Evolutionary conservation across 2,113 vertebrate genomes (phyloP).

Genomic region (Lutjanus erythropterus): DNA sequence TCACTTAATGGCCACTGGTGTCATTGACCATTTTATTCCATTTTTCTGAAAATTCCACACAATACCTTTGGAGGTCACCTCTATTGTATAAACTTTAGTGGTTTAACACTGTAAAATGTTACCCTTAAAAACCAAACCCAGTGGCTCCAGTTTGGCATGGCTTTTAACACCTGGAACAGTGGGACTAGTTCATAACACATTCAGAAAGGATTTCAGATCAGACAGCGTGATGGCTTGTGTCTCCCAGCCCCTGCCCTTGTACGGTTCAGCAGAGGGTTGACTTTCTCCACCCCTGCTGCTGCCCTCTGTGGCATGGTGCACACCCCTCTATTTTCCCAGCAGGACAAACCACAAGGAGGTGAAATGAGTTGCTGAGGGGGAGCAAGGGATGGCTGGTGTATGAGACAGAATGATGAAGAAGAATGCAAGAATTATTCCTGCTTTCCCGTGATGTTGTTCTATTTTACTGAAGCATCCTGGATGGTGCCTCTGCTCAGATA

Average conservation of each 20-base stretch:
- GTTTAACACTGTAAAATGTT: not conserved
- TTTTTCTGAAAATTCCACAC: too few species aligned
- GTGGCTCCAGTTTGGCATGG: not conserved
- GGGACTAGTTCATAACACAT: conserved; percentile 15
- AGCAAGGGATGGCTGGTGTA: not conserved
- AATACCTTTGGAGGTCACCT: too few species aligned
- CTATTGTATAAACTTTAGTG: not conserved
- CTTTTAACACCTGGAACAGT: conserved; percentile 4
- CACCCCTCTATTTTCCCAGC: conserved; percentile 63
- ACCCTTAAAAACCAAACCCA: not conserved
- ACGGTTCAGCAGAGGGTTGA: conserved; percentile 31
- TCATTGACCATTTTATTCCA: too few species aligned
- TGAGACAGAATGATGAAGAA: not conserved
- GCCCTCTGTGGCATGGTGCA: conserved; percentile 37
- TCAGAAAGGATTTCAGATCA: conserved; percentile 26
- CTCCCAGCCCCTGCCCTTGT: conserved; percentile 14
- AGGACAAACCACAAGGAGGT: conserved; percentile 45
- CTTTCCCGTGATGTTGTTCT: conserved; percentile 23
- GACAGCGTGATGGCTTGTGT: conserved; percentile 22
- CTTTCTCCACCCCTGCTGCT: conserved; percentile 57
- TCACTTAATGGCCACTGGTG: too few species aligned
- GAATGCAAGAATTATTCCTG: conserved; percentile 3
- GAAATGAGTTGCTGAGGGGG: conserved; percentile 25
- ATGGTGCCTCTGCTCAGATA: conserved; percentile 13
- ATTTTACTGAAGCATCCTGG: conserved; percentile 19